Conservation (phyloP, 2,113 vertebrate species). For the Periophthalmus modestus region DNA sequence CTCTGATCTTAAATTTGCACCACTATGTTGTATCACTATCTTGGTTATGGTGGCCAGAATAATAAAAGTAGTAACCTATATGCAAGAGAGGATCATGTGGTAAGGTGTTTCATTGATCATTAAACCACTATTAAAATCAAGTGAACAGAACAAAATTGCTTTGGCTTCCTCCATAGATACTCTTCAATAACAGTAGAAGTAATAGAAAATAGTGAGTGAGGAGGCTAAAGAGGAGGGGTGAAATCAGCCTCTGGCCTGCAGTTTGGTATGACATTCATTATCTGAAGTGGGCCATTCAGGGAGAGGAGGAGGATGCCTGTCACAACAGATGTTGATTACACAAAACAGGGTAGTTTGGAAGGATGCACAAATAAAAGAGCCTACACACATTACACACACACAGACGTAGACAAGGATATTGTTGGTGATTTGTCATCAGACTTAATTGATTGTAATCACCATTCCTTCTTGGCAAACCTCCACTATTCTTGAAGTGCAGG, state of each 20-base stretch:
- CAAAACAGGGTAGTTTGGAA: constrained; percentile 72
- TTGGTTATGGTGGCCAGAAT: not conserved
- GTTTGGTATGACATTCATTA: constrained; percentile 78
- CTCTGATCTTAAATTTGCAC: not conserved
- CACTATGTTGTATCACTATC: not conserved
- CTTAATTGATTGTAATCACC: constrained; percentile 75
- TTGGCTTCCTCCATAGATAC: constrained; percentile 39
- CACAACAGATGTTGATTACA: constrained; percentile 76
- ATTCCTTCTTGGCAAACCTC: constrained; percentile 68
- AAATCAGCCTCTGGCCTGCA: constrained; percentile 74
- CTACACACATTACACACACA: constrained; percentile 32
- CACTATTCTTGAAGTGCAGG: constrained; percentile 67
- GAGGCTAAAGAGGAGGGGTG: constrained; percentile 65
- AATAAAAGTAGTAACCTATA: not conserved
- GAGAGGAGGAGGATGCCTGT: constrained; percentile 69
- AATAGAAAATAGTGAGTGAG: constrained; percentile 54
- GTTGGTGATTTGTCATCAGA: constrained; percentile 68
- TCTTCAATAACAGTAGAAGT: constrained; percentile 55
- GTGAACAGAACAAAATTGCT: constrained; percentile 10
- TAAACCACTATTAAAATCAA: not conserved
- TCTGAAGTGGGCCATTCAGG: constrained; percentile 77
- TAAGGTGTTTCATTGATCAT: not conserved
- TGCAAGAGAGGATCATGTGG: not conserved
- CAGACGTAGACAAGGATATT: constrained; percentile 48
- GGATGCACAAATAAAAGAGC: constrained; percentile 62